Conservation (phyloP, 1,140 invertebrate species). For the Philotrypesis tridentata region DNA sequence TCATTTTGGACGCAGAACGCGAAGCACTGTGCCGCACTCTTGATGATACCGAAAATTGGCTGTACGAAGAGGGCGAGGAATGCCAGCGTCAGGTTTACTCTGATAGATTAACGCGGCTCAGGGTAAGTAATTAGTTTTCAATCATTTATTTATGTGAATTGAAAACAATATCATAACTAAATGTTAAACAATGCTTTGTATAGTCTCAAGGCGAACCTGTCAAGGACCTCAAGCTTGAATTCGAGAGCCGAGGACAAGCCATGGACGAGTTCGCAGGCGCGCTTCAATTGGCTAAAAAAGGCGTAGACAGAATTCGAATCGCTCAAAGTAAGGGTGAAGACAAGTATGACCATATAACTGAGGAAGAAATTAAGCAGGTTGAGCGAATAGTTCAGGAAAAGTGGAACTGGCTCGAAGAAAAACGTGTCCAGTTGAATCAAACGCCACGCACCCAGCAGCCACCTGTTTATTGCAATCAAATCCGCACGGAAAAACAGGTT, state of each 20-base stretch:
- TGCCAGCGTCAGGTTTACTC: conserved; percentile 89
- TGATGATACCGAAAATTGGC: conserved; percentile 94
- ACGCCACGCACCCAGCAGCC: conserved; percentile 80
- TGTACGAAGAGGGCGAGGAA: conserved; percentile 96
- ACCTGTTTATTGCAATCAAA: conserved; percentile 83
- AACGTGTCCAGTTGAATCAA: conserved; percentile 77
- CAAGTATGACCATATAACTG: conserved; percentile 88
- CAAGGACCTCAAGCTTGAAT: conserved; percentile 85
- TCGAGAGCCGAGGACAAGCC: conserved; percentile 82
- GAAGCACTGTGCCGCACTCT: conserved; percentile 81
- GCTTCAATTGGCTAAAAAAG: conserved; percentile 85
- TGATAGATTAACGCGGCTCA: conserved; percentile 79
- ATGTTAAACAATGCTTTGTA: conserved; percentile 46
- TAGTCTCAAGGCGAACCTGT: conserved; percentile 88
- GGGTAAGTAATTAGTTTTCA: conserved; percentile 70
- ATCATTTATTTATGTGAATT: not conserved
- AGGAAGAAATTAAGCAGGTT: conserved; percentile 85
- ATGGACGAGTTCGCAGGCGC: conserved; percentile 85
- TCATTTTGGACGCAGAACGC: conserved; percentile 83
- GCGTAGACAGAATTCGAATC: conserved; percentile 78
- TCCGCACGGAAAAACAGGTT: conserved; percentile 83
- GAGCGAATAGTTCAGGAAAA: conserved; percentile 75
- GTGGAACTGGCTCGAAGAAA: conserved; percentile 83
- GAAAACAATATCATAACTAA: not conserved
- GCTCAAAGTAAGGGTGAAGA: conserved; percentile 75